phyloP scores from a whole-genome alignment of 1,140 invertebrate genomes.

The Planococcus citri region DNA sequence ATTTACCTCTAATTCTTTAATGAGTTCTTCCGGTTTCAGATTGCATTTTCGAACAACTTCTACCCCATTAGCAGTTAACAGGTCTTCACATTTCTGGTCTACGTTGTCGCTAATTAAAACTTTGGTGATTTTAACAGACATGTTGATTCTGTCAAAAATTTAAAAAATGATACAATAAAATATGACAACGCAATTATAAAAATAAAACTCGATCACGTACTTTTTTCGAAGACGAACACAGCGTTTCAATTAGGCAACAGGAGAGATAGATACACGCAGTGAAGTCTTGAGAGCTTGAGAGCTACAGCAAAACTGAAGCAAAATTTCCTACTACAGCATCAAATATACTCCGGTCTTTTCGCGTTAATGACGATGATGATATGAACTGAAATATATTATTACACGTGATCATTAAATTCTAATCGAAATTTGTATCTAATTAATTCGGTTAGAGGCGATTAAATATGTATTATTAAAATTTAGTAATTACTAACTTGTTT shows the following conservation, averaged over 20 bases:
- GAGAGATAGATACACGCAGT: too few relatives aligned
- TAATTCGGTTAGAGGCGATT: background rate
- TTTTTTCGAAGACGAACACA: too few relatives aligned
- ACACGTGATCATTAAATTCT: background rate
- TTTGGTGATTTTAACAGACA: constrained; percentile 39
- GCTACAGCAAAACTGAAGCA: too few relatives aligned
- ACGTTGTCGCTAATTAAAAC: constrained; percentile 89
- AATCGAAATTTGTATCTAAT: background rate
- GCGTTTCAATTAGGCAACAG: too few relatives aligned
- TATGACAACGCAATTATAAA: too few relatives aligned
- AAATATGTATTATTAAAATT: background rate
- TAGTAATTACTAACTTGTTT: too few relatives aligned
- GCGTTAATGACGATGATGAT: background rate
- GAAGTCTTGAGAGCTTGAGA: too few relatives aligned
- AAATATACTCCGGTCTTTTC: too few relatives aligned
- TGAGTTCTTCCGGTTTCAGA: constrained; percentile 65
- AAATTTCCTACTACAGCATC: too few relatives aligned
- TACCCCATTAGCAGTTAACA: constrained; percentile 63
- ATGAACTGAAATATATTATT: background rate
- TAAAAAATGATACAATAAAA: too few relatives aligned
- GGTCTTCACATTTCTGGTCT: constrained; percentile 65
- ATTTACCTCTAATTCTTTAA: constrained; percentile 71
- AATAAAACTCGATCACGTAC: too few relatives aligned
- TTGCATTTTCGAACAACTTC: constrained; percentile 70
- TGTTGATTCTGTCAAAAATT: constrained; percentile 25